Evolutionary conservation across 2,888 invertebrate genomes (phyloP).

Genomic region (Idaea biselata): DNA sequence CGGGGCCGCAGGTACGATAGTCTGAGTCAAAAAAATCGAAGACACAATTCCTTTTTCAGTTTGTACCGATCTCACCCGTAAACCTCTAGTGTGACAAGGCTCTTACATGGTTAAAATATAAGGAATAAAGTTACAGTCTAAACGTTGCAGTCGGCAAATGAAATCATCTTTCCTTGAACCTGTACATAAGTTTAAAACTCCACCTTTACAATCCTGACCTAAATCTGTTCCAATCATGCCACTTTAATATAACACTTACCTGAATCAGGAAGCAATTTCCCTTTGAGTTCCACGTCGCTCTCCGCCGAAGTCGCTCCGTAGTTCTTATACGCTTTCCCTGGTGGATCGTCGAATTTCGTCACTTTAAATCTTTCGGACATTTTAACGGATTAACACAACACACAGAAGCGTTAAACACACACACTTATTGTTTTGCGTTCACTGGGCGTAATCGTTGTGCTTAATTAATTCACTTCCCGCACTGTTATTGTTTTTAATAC

Average conservation of each 20-base stretch:
- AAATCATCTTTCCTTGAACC: neutral
- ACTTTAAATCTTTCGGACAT: constrained; percentile 83
- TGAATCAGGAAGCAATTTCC: constrained; percentile 68
- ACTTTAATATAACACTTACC: constrained; percentile 47
- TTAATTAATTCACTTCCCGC: neutral
- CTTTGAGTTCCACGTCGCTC: constrained; percentile 66
- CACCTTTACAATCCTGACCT: neutral
- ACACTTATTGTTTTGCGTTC: neutral
- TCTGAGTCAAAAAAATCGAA: too few species aligned
- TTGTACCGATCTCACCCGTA: too few species aligned
- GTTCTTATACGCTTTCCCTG: constrained; percentile 76
- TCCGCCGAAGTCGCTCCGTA: constrained; percentile 81
- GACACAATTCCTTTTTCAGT: too few species aligned
- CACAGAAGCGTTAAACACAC: neutral
- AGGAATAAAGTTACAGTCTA: too few species aligned
- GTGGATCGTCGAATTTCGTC: constrained; percentile 80
- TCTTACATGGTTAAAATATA: too few species aligned
- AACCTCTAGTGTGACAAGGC: too few species aligned
- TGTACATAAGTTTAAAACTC: neutral
- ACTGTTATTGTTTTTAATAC: neutral
- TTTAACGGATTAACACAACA: constrained; percentile 35
- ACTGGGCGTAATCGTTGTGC: neutral
- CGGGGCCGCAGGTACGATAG: too few species aligned
- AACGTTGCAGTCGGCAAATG: too few species aligned
- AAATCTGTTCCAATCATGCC: neutral